Conservation (phyloP, 1,140 invertebrate species). For the Diabrotica virgifera region DNA sequence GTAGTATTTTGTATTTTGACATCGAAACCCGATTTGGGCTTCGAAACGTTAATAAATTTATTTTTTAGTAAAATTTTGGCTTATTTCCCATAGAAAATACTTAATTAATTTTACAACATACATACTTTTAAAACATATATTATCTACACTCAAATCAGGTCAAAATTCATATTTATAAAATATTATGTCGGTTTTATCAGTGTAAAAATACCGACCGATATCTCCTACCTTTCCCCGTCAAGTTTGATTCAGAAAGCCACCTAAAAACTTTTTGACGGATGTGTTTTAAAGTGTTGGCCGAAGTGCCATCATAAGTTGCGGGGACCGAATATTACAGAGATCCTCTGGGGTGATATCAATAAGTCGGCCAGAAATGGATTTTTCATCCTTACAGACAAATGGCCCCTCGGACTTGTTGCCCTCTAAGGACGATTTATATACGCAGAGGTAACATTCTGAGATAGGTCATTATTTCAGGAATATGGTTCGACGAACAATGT, state of each 20-base stretch:
- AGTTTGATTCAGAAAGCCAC: constrained; percentile 4
- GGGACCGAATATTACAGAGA: constrained; percentile 39
- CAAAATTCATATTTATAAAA: no score
- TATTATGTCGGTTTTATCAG: background rate
- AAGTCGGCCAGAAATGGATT: constrained; percentile 49
- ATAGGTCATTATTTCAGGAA: constrained; percentile 1
- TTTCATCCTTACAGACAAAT: constrained; percentile 47
- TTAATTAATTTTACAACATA: no score
- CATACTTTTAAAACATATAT: no score
- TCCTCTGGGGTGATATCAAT: constrained; percentile 47
- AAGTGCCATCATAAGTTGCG: constrained; percentile 42
- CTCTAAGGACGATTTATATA: constrained; percentile 22
- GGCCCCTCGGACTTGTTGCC: constrained; percentile 37
- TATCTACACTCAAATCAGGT: no score
- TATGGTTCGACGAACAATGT: background rate
- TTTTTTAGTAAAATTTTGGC: no score
- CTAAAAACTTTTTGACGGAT: constrained; percentile 39
- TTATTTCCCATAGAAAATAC: no score
- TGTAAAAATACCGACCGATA: background rate
- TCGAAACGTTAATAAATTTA: no score
- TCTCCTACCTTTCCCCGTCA: background rate
- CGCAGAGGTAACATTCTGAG: constrained; percentile 1
- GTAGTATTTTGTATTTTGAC: no score
- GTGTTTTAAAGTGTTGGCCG: constrained; percentile 41
- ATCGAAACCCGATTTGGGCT: no score